Base-by-base conservation (phyloP, 2,113 vertebrate species). In the Gopherus evgoodei region DNA sequence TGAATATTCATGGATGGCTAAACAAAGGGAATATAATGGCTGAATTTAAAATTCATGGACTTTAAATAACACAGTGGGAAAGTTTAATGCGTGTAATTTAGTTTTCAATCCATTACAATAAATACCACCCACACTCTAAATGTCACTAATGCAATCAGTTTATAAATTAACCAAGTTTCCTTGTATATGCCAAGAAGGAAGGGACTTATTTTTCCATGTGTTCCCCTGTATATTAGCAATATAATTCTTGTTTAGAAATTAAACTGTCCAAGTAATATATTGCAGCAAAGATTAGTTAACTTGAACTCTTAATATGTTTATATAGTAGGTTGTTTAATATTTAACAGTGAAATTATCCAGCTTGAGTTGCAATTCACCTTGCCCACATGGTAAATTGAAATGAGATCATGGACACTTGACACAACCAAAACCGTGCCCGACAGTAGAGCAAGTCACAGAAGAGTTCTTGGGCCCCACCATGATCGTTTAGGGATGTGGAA, bases 251-350 rank as follows among this genome's bases (percentile, higher is more conserved):
- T 42, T 53, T 59, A 56, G n/a, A 50, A 38, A 89, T 65, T 86
- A 87, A 90, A 57, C 56, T 83, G 49, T 75, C 65, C 56, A 5
- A 3, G 81, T 80, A 62, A 3, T 72, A 17, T 0, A 47, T 31
- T 83, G 29, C 83, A 83, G 75, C 75, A 86, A 89, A 19, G 81
- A 75, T 87, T 57, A 75, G 65, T 76, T 76, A 52, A 75, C 84
- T 83, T 81, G 27, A 72, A 38, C 89, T 31, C 47, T 83, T 87
- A 47, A 78, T 78, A 75, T 49, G 86, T 78, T 88, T 0, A 16
- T 84, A 88, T 42, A 83, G 62, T 38, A 83, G 75, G 90, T 89
- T 38, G 94, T 93, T 96, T 93, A 95, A 87, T 47, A 47, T 78
- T 78, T 44, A 47, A 78, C 75, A 47, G 42, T 29, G 25, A 13